Percentiles rank a stretch among this genome's conserved stretches.
Conservation (phyloP, 2,888 invertebrate genomes). For the Incurvaria masculella region DNA sequence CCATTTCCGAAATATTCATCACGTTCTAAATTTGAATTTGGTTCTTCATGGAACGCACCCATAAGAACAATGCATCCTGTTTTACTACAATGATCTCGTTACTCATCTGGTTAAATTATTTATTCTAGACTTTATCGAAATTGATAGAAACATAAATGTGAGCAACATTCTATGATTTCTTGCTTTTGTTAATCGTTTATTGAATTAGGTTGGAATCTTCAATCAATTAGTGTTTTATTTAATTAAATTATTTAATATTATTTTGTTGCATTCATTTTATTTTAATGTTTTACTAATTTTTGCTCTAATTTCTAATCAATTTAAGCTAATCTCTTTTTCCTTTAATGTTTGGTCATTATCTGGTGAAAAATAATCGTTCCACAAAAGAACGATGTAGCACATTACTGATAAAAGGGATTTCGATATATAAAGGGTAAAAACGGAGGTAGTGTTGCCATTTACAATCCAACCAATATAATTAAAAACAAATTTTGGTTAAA, state of each 20-base stretch:
- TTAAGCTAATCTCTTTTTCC: slow-evolving; percentile 12
- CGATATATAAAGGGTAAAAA: no score
- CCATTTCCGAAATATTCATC: slow-evolving; percentile 4
- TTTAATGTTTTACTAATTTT: slow-evolving; percentile 5
- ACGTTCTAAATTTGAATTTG: slow-evolving; percentile 8
- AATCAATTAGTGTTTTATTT: slow-evolving; percentile 7
- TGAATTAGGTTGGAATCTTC: slow-evolving; percentile 5
- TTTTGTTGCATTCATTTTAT: slow-evolving; percentile 6
- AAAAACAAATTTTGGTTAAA: no score
- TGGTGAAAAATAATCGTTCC: no score
- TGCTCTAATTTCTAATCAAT: slow-evolving; percentile 18
- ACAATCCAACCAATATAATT: no score
- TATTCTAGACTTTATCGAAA: no score
- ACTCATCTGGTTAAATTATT: no score
- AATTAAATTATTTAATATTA: slow-evolving; percentile 2
- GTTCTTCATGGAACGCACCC: not conserved
- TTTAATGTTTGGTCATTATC: slow-evolving; percentile 2
- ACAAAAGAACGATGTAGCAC: no score
- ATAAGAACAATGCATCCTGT: slow-evolving; percentile 1
- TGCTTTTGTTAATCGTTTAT: not conserved
- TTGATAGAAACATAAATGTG: no score
- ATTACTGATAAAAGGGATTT: no score
- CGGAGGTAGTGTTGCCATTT: no score
- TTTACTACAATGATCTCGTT: slow-evolving; percentile 1
- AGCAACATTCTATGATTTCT: slow-evolving; percentile 12